Evolutionary conservation across 1,140 invertebrate genomes (phyloP), one percentile per base, ranked within the genome.

Genomic region (Drosophila micromelanica): DNA sequence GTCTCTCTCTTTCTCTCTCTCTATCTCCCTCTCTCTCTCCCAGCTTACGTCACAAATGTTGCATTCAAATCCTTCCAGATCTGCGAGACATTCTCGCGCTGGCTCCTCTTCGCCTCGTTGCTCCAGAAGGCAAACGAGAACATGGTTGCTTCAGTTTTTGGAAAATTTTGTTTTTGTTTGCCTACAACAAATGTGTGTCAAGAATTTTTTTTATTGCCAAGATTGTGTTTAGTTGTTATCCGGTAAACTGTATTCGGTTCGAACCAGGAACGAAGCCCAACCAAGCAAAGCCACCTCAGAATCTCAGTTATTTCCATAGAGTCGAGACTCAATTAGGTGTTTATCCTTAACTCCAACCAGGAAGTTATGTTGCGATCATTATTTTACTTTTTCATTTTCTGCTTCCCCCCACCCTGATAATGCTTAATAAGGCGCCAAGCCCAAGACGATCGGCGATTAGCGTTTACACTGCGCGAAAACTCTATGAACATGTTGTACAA

Each of bases 41-140:
- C 9, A 6, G 15, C 76, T 55, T 73, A 89, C 84, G 73, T 55
- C 51, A 89, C 65, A 72, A 89, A 89, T 67, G 76, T 77, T 52
- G 62, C 62, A 77, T 89, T 89, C 45, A 89, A 74, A 40, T 84
- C 69, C 76, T 75, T 76, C 84, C 84, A 89, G 48, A 89, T 72
- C 40, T 78, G 76, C 40, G 79, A 75, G 23, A 79, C 48, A 59
- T 76, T 65, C 9, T 87, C 82, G n/a, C 20, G 76, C 40, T 60
- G 73, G 7, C 56, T 43, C 27, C 73, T 63, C 32, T 77, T 79
- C 5, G 56, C 49, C 46, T 64, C 63, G 63, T 32, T 68, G 23
- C 51, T 79, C 84, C 84, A 89, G 43, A 87, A 78, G 15, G 27
- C n/a, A 45, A 85, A 89, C 38, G 52, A 60, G 17, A 76, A 43